These are phyloP conservation scores for Ctenoplectra terminalis DNA, from an alignment of 1,140 invertebrate species.

Conservation along the genomic window DNA sequence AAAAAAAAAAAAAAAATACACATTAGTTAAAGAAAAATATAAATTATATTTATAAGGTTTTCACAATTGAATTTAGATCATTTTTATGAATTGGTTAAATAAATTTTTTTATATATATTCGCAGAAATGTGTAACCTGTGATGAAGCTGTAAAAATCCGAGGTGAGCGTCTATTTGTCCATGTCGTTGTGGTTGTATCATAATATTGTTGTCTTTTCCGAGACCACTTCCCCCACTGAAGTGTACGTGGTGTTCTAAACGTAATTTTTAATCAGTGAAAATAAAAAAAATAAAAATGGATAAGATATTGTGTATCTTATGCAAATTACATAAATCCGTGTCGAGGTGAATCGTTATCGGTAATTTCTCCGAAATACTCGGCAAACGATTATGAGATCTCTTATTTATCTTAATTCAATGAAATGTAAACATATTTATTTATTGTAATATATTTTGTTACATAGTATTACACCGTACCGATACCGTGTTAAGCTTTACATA, in stretches of 20 bases:
- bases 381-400: background rate
- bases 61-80: background rate
- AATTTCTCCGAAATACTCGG: background rate
- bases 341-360: background rate
- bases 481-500: background rate
- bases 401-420: background rate
- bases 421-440: background rate
- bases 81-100: background rate
- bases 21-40: background rate
- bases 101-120: background rate
- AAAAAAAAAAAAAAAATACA: conserved; percentile 9
- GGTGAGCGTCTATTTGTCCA: conserved; percentile 74
- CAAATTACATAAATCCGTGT: background rate
- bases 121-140: conserved; percentile 65
- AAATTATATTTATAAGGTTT: background rate
- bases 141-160: conserved; percentile 76
- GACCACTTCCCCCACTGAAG: conserved; percentile 74
- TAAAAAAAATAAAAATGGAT: background rate
- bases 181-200: conserved; percentile 77
- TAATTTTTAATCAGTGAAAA: background rate
- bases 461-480: no score
- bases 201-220: conserved; percentile 76
- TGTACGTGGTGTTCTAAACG: conserved; percentile 77
- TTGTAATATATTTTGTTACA: background rate
- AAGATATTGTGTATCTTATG: background rate